Evolutionary conservation across 2,113 vertebrate genomes (phyloP).

Genomic region (Chrysemys picta): DNA sequence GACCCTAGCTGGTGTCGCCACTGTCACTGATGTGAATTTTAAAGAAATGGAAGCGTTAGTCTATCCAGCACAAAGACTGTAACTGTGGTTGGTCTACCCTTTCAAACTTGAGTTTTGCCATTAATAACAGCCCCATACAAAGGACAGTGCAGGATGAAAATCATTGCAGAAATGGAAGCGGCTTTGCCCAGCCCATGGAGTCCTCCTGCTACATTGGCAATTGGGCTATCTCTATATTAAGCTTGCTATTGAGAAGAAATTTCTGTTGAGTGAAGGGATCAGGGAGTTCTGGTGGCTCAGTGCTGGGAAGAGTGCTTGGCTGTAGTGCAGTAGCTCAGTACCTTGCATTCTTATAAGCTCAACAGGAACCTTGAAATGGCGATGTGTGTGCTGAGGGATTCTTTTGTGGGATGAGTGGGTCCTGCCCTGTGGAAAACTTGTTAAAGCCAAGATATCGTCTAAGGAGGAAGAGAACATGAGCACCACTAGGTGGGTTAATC

Average conservation of each 20-base stretch:
- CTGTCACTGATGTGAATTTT: background rate
- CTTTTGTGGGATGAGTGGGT: background rate
- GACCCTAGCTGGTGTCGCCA: background rate
- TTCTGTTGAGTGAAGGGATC: background rate
- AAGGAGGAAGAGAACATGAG: background rate
- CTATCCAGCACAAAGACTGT: background rate
- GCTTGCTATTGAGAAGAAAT: background rate
- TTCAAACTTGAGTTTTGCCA: background rate
- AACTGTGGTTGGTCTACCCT: background rate
- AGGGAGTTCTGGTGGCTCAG: background rate
- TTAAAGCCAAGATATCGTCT: background rate
- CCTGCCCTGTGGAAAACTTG: background rate
- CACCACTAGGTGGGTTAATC: too few relatives aligned
- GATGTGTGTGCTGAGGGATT: background rate
- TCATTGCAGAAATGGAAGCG: background rate
- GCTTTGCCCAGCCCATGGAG: background rate
- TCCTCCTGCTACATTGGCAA: background rate
- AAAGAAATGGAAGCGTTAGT: background rate
- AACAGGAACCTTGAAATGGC: too few relatives aligned
- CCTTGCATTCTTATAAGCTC: rapidly evolving
- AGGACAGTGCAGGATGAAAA: background rate
- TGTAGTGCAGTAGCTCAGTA: background rate
- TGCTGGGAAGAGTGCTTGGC: background rate
- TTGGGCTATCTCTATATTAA: background rate
- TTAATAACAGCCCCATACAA: background rate